Evolutionary conservation across 1,140 invertebrate species (phyloP).

Genomic region (Drosophila dunni): DNA sequence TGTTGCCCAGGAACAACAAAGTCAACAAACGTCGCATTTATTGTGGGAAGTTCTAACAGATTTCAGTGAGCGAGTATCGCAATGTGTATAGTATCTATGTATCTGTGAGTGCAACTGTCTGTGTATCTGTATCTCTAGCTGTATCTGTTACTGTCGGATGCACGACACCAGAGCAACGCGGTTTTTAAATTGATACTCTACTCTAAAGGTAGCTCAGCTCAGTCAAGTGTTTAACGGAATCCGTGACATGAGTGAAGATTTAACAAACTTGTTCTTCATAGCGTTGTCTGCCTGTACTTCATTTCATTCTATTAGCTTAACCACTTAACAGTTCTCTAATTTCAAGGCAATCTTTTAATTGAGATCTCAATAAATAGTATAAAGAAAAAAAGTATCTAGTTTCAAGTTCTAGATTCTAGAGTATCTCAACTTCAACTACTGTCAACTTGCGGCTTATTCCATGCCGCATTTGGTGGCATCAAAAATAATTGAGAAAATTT

Average conservation of each 20-base stretch:
- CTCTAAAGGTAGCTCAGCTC: conserved; percentile 19
- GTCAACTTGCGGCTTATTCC: conserved; percentile 19
- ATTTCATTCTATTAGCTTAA: conserved; percentile 11
- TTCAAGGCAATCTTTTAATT: conserved; percentile 22
- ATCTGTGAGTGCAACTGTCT: conserved; percentile 17
- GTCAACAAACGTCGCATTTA: conserved; percentile 34
- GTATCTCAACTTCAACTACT: conserved; percentile 31
- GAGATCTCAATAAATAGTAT: conserved; percentile 6
- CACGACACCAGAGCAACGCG: conserved; percentile 29
- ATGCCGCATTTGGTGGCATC: conserved; percentile 19
- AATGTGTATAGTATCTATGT: conserved; percentile 11
- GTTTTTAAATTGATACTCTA: conserved; percentile 4
- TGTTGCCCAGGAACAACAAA: conserved; percentile 49
- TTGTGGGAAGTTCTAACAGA: conserved; percentile 76
- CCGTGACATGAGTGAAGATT: too few relatives aligned
- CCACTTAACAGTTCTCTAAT: conserved; percentile 16
- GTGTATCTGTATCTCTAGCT: not conserved
- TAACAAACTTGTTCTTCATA: conserved; percentile 1
- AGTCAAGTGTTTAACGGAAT: not conserved
- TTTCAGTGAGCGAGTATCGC: conserved; percentile 12
- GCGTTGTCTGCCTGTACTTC: not conserved
- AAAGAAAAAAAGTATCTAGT: conserved; percentile 13
- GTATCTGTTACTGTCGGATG: conserved; percentile 45
- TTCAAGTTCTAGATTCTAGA: conserved; percentile 9
- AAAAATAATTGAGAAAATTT: conserved; percentile 52